phyloP scores from a whole-genome alignment of 2,888 invertebrate species.

The Chironomus riparius region DNA sequence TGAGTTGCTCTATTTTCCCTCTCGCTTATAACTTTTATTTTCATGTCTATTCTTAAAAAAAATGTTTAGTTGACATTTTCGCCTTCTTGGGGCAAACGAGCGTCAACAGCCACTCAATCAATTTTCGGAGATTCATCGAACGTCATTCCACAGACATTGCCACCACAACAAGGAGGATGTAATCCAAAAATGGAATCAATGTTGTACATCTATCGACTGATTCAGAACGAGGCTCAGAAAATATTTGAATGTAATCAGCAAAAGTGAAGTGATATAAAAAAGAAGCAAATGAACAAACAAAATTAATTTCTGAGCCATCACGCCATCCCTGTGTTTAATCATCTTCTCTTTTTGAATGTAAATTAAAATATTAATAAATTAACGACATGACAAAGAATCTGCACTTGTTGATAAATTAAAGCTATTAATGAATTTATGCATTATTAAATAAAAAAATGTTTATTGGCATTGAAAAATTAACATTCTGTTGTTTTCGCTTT shows the following conservation, averaged over 20 bases:
- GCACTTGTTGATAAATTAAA: not conserved
- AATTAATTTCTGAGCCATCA: not conserved
- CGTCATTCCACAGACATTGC: not conserved
- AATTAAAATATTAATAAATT: not conserved
- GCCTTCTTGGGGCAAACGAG: slow-evolving; percentile 13
- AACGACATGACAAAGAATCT: not conserved
- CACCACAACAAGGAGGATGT: not conserved
- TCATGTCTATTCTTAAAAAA: not conserved
- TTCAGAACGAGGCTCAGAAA: slow-evolving; percentile 24
- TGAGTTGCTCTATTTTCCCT: not conserved
- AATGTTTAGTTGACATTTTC: slow-evolving; percentile 5
- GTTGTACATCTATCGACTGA: slow-evolving; percentile 18
- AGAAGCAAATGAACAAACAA: not conserved
- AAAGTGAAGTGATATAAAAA: not conserved
- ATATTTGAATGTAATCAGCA: slow-evolving; percentile 19
- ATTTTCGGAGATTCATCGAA: not conserved
- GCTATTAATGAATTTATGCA: not conserved
- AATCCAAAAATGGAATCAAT: slow-evolving; percentile 24
- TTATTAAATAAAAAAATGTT: not conserved
- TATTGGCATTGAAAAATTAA: not conserved
- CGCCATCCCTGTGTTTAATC: slow-evolving; percentile 2
- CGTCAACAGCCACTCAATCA: not conserved
- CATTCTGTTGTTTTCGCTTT: not conserved
- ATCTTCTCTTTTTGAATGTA: not conserved
- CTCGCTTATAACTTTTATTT: no score